Base-by-base conservation (phyloP, 37 sponge, comb jelly and placozoan species). In the Cladorhizidae sp. region DNA sequence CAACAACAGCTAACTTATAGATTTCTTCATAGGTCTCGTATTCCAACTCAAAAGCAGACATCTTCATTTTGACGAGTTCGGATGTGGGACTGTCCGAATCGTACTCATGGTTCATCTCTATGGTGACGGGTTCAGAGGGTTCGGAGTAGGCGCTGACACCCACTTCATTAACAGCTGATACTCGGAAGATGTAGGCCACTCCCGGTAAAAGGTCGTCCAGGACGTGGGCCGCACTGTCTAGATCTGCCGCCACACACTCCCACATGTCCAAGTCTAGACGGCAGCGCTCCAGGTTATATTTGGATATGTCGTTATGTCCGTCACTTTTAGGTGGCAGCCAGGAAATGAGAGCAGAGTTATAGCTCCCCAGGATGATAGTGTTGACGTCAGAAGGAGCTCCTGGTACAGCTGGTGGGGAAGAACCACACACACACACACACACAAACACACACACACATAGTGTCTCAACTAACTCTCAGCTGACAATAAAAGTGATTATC, bases 331-430 rank as follows among this genome's bases (percentile, higher is more conserved):
- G 86, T 17, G 88, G 92, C 12, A 82, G 45, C 93, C 93, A 93
- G 67, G 86, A 88, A 21, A 93, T 61, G 36, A 88, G 77, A 37
- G 83, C 89, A 0, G 93, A 85, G 73, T 79, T 90, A 62, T 51
- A 77, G 70, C 77, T 79, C 18, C 88, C 85, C 8, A 90, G 91
- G 37, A 78, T 70, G 39, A 90, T 82, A 9, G 65, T 75, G 37
- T 76, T 82, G 23, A 90, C 79, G 22, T 81, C 78, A 29, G 68
- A 38, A 2, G 91, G 91, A 31, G 87, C 67, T 17, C 52, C 42
- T 5, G 91, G 91, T 0, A 64, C 42, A n/a, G 81, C 91, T 90
- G 29, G 56, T 55, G 70, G 8, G 49, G 1, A 45, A 32, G 22
- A 2, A 35, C 1, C 25, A 45, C 49, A 45, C 49, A 5, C 9